Percentiles rank a stretch among this genome's conserved stretches.
These are phyloP conservation scores for Dicrurus megarhynchus DNA, from an alignment of 2,113 vertebrate species.

Conservation along the genomic window DNA sequence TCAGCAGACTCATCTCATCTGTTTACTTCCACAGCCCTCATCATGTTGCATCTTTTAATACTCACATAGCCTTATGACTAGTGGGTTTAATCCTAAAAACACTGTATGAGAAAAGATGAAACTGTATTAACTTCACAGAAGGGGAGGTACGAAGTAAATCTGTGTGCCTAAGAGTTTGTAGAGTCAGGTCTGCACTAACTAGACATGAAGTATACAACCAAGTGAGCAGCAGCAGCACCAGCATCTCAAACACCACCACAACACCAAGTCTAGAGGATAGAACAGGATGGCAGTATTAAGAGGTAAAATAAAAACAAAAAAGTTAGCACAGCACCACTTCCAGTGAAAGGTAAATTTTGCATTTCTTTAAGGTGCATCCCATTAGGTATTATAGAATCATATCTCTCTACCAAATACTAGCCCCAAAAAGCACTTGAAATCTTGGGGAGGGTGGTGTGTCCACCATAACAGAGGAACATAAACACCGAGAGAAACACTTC, in stretches of 20 bases:
- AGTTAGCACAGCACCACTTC: neutral
- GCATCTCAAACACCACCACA: neutral
- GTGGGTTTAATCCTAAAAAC: neutral
- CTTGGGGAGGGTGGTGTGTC: accelerated
- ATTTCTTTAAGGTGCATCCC: neutral
- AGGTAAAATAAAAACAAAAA: neutral
- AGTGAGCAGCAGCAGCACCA: neutral
- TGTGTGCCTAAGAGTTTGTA: neutral
- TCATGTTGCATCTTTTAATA: neutral
- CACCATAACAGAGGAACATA: neutral
- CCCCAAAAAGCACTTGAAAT: neutral
- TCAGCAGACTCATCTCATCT: constrained; percentile 57
- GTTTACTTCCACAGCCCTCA: neutral
- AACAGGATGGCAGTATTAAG: neutral
- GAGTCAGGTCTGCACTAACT: neutral
- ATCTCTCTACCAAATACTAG: neutral
- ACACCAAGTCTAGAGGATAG: neutral
- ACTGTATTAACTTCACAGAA: neutral
- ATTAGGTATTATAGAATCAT: neutral
- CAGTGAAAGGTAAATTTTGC: neutral
- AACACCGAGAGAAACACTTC: neutral
- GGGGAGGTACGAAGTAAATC: neutral
- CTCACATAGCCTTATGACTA: neutral
- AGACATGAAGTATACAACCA: neutral
- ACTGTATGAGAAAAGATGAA: neutral